phyloP scores from a whole-genome alignment of 35 echinoderm and acorn worm species.

The Nesometra sesokonis region DNA sequence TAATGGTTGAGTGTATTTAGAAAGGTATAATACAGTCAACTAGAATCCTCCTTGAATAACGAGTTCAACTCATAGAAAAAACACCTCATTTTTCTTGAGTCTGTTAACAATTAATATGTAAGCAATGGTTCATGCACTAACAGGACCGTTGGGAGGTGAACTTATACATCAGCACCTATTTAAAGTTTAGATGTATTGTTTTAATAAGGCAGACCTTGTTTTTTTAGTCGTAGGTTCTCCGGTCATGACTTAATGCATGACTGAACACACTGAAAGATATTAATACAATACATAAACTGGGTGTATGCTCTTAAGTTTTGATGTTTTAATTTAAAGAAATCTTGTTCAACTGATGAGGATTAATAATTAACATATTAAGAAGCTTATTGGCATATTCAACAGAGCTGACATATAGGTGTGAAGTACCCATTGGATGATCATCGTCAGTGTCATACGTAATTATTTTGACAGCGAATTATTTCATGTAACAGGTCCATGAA shows the following conservation, averaged over 20 bases:
- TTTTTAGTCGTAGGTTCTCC: not conserved
- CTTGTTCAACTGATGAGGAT: not conserved
- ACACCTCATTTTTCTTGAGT: no score
- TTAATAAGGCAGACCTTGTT: no score
- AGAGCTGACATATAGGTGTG: not conserved
- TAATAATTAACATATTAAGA: not conserved
- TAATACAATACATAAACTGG: not conserved
- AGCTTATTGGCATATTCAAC: not conserved
- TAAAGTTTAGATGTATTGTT: no score
- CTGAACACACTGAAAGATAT: not conserved
- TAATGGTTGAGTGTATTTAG: no score
- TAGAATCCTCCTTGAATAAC: no score
- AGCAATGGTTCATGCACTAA: no score
- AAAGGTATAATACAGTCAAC: no score
- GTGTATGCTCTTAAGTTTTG: not conserved
- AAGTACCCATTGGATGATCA: not conserved
- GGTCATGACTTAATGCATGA: not conserved
- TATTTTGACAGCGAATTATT: not conserved
- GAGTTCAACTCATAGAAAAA: no score
- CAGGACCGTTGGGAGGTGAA: no score
- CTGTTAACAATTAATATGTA: no score
- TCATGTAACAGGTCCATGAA: not conserved
- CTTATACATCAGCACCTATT: no score
- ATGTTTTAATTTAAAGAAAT: not conserved
- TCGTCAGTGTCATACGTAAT: not conserved